Conservation (phyloP, 2,797 vertebrate genomes). For the Lindbergichthys nudifrons region DNA sequence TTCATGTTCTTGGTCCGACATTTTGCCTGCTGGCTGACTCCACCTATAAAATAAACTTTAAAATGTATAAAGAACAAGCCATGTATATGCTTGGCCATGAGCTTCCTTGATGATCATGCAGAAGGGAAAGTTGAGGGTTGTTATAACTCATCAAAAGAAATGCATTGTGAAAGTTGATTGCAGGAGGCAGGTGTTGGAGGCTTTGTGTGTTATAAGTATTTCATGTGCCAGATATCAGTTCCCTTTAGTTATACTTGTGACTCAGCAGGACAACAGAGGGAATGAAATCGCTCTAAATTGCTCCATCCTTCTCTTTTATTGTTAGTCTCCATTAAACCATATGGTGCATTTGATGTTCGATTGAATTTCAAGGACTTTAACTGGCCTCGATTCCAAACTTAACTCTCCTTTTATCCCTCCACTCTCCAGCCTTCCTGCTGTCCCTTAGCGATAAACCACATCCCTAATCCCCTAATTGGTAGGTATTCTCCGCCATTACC, state of each 20-base stretch:
- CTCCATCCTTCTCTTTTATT: constrained; percentile 24
- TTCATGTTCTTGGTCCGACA: neutral
- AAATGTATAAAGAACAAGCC: neutral
- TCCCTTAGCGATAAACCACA: constrained; percentile 54
- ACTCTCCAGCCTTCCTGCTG: constrained; percentile 41
- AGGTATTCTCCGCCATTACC: constrained; percentile 68
- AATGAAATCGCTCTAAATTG: constrained; percentile 40
- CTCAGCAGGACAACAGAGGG: constrained; percentile 46
- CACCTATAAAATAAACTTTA: neutral
- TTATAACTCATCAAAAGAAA: constrained; percentile 20
- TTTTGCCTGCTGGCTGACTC: neutral
- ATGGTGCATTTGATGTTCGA: constrained; percentile 46
- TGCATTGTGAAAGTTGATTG: constrained; percentile 24
- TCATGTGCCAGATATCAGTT: constrained; percentile 59
- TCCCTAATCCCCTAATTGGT: constrained; percentile 78
- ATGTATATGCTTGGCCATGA: constrained; percentile 7
- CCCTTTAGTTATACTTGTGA: constrained; percentile 53
- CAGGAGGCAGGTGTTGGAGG: constrained; percentile 46
- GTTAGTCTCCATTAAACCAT: constrained; percentile 37
- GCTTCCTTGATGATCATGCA: neutral
- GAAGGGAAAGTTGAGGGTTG: constrained; percentile 9
- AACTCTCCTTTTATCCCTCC: constrained; percentile 3
- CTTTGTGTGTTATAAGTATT: constrained; percentile 40
- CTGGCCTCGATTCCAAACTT: neutral
- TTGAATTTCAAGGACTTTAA: constrained; percentile 36